phyloP scores from a whole-genome alignment of 2,113 vertebrate species.

The Mirounga angustirostris region DNA sequence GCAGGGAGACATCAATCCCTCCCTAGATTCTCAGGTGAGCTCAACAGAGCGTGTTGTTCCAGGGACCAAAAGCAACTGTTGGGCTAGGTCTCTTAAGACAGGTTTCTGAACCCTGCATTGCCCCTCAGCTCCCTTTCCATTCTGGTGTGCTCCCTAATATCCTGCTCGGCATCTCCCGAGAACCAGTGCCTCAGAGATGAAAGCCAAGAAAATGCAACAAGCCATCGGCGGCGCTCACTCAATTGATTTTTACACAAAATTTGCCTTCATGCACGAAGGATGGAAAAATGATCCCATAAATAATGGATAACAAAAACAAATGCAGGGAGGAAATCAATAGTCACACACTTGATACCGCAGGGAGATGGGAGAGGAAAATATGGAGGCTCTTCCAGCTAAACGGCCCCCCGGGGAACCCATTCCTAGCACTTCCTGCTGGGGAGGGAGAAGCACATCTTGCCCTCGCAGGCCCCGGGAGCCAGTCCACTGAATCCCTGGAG shows the following conservation, averaged over 20 bases:
- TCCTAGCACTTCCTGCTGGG: constrained; percentile 62
- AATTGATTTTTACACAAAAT: constrained; percentile 93
- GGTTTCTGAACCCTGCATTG: constrained; percentile 39
- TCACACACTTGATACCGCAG: constrained; percentile 84
- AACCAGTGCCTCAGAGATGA: constrained; percentile 84
- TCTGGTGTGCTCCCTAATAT: constrained; percentile 75
- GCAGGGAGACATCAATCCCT: background rate
- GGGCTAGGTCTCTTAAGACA: background rate
- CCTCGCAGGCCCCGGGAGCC: background rate
- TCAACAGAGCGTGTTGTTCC: fast-evolving
- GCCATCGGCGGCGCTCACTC: constrained; percentile 85
- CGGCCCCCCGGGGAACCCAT: constrained; percentile 72
- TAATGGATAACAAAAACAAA: constrained; percentile 92
- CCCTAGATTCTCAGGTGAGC: background rate
- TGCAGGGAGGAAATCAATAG: constrained; percentile 89
- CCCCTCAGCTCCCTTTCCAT: background rate
- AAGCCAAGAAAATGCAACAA: constrained; percentile 87
- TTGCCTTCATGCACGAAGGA: constrained; percentile 88
- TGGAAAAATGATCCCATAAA: constrained; percentile 91
- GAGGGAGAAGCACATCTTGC: constrained; percentile 28
- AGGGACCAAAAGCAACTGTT: background rate
- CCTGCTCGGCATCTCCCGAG: constrained; percentile 80
- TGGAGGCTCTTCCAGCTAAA: constrained; percentile 70
- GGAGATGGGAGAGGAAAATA: constrained; percentile 71
- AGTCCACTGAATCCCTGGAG: background rate